phyloP scores from a whole-genome alignment of 2,797 vertebrate species.

The Numenius phaeopus region DNA sequence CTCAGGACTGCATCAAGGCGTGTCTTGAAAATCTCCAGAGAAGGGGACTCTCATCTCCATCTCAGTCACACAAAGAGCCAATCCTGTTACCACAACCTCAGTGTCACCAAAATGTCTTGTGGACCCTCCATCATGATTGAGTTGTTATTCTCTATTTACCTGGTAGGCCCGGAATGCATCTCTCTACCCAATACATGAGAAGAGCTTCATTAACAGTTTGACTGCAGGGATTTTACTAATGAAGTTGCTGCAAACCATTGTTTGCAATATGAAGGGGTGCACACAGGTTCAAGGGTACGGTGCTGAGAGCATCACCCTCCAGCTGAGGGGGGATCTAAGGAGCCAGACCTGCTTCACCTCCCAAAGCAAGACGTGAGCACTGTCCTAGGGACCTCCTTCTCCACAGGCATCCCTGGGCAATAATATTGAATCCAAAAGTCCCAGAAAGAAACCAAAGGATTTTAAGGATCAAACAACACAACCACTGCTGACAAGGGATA shows the following conservation, averaged over 20 bases:
- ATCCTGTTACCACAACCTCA: background rate
- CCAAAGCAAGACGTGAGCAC: background rate
- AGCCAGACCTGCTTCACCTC: no score
- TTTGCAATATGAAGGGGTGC: background rate
- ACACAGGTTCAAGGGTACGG: background rate
- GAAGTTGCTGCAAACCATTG: accelerated
- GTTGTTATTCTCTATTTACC: background rate
- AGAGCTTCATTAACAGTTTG: background rate
- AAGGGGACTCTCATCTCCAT: background rate
- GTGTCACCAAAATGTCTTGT: background rate
- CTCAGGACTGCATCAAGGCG: no score
- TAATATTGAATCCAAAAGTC: background rate
- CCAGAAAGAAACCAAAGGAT: background rate
- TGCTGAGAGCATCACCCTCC: accelerated
- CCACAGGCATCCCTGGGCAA: background rate
- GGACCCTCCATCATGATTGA: accelerated
- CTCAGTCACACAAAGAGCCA: background rate
- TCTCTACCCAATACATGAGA: background rate
- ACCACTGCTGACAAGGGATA: background rate
- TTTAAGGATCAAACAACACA: background rate
- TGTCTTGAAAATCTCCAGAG: no score
- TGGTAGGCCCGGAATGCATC: background rate
- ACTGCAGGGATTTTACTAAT: background rate
- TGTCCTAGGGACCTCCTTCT: background rate
- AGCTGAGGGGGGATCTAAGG: background rate